phyloP scores from a whole-genome alignment of 2,113 vertebrate genomes.

The Bagarius yarrelli region DNA sequence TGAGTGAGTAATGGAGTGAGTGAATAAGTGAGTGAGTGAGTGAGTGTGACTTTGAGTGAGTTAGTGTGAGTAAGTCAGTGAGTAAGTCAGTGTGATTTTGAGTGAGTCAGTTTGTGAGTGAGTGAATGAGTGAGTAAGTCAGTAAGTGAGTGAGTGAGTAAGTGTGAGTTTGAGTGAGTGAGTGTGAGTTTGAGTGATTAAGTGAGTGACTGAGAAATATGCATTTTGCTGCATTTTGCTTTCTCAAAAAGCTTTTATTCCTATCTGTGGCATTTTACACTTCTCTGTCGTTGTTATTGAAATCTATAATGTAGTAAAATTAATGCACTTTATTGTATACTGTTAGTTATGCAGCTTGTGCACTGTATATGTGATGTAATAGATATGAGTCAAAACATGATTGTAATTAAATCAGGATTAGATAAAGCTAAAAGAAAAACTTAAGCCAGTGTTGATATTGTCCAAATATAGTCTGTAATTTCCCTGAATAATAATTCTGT shows the following conservation, averaged over 20 bases:
- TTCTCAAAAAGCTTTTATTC: neutral
- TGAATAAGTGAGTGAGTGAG: too few relatives aligned
- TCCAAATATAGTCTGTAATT: constrained; percentile 68
- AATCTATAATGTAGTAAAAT: neutral
- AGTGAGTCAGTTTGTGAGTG: too few relatives aligned
- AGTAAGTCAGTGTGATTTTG: too few relatives aligned
- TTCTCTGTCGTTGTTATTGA: neutral
- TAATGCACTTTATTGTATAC: neutral
- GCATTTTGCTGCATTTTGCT: neutral
- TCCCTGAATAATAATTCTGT: constrained; percentile 46
- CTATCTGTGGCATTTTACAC: neutral
- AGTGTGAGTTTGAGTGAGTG: too few relatives aligned
- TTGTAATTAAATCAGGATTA: constrained; percentile 19
- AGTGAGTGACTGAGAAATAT: too few relatives aligned
- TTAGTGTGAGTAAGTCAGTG: too few relatives aligned
- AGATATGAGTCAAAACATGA: neutral
- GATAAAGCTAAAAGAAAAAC: constrained; percentile 58
- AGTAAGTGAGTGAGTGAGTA: too few relatives aligned
- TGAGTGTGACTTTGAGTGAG: too few relatives aligned
- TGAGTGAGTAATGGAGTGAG: too few relatives aligned
- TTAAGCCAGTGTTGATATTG: constrained; percentile 58
- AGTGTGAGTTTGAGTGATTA: too few relatives aligned
- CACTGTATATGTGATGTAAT: constrained; percentile 1
- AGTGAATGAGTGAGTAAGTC: too few relatives aligned
- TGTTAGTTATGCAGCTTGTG: neutral